phyloP scores from a whole-genome alignment of 92 coral and sea anemone species.

The Epizoanthus stellaris region DNA sequence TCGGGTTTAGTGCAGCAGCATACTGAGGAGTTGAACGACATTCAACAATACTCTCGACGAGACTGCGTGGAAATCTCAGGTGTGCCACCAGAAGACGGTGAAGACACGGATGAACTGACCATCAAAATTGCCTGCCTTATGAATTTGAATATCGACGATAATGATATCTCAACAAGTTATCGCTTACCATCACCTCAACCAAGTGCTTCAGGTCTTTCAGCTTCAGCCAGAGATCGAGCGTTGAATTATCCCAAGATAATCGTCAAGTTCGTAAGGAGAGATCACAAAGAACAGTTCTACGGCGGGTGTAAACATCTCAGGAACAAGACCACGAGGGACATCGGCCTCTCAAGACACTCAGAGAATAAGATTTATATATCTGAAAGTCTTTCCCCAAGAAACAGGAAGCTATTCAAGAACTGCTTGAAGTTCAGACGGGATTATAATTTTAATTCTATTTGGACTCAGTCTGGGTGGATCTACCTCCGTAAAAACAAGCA shows the following conservation, averaged over 20 bases:
- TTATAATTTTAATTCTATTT: background rate
- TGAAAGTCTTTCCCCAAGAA: slow-evolving; percentile 14
- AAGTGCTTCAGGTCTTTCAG: background rate
- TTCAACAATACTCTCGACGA: background rate
- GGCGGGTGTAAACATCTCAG: background rate
- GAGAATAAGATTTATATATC: background rate
- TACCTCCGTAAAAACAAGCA: background rate
- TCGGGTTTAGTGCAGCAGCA: no score
- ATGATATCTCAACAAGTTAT: slow-evolving; percentile 16
- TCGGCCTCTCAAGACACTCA: background rate
- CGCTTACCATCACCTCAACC: background rate
- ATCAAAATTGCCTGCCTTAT: background rate
- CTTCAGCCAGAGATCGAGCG: background rate
- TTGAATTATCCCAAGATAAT: background rate
- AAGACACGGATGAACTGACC: slow-evolving; percentile 1
- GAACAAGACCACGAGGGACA: slow-evolving; percentile 5
- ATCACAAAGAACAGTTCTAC: background rate
- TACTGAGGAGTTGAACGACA: no score
- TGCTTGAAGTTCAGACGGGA: slow-evolving; percentile 8
- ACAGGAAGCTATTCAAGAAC: slow-evolving; percentile 2
- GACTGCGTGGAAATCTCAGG: slow-evolving; percentile 23
- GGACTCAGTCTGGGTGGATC: background rate
- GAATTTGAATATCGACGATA: background rate
- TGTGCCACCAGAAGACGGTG: background rate
- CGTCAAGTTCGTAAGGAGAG: slow-evolving; percentile 14